phyloP scores from a whole-genome alignment of 2,888 invertebrate genomes.

The Catotricha subobsoleta region DNA sequence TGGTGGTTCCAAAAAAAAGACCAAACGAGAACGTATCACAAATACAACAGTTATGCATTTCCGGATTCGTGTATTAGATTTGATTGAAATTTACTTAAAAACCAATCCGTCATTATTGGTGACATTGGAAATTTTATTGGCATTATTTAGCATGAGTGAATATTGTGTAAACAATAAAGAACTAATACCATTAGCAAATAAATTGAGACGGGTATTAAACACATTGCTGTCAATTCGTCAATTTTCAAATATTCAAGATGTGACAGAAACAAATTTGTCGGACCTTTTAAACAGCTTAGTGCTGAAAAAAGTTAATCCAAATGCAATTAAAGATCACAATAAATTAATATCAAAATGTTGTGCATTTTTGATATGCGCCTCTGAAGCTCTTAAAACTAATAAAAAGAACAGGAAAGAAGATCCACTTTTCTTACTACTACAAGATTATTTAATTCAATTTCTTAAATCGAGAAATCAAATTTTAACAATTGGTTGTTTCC shows the following conservation, averaged over 20 bases:
- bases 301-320: conserved; percentile 17
- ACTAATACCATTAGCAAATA: conserved; percentile 44
- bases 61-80: conserved; percentile 52
- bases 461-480: conserved; percentile 19
- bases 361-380: conserved; percentile 17
- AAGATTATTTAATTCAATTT: conserved; percentile 17
- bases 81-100: conserved; percentile 48
- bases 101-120: conserved; percentile 48
- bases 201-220: conserved; percentile 31
- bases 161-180: conserved; percentile 46
- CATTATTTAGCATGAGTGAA: conserved; percentile 47
- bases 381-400: conserved; percentile 8
- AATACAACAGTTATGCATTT: conserved; percentile 53
- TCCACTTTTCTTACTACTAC: not conserved
- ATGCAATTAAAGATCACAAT: conserved; percentile 14
- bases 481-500: conserved; percentile 46
- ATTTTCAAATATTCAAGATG: conserved; percentile 14
- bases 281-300: conserved; percentile 18
- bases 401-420: conserved; percentile 8
- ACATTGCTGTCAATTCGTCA: conserved; percentile 16
- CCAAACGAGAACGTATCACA: conserved; percentile 39
- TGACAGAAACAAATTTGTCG: conserved; percentile 17
- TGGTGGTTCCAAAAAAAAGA: conserved; percentile 23
- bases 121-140: conserved; percentile 48
- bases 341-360: conserved; percentile 19